Evolutionary conservation across 2,888 invertebrate species (phyloP).

Genomic region (Hypomecis punctinalis): DNA sequence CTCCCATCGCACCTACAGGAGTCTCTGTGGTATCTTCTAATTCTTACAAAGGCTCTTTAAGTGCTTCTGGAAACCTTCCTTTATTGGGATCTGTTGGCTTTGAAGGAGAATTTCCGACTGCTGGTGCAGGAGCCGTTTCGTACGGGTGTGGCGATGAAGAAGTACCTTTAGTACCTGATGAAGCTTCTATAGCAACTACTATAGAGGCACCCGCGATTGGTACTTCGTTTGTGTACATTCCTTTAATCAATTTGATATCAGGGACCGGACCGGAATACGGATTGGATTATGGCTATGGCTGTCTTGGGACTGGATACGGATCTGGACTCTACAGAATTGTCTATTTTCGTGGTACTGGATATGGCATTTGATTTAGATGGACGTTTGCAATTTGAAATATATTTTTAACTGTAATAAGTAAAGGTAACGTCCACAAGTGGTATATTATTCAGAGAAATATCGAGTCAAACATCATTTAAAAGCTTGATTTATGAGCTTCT

Average conservation of each 20-base stretch:
- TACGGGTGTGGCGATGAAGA: conserved; percentile 46
- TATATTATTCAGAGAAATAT: too few relatives aligned
- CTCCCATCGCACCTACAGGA: conserved; percentile 44
- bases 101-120: conserved; percentile 41
- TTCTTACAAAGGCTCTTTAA: conserved; percentile 49
- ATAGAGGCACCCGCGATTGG: conserved; percentile 5
- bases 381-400: conserved; percentile 1
- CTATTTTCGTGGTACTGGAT: conserved; percentile 10
- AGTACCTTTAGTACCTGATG: conserved; percentile 43
- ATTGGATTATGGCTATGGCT: conserved; percentile 18
- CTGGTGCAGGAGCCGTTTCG: conserved; percentile 46
- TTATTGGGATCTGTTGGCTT: conserved; percentile 45
- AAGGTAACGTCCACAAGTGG: too few relatives aligned
- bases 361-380: conserved; percentile 3
- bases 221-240: not conserved
- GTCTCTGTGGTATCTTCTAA: conserved; percentile 50
- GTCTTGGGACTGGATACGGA: conserved; percentile 18
- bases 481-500: too few relatives aligned
- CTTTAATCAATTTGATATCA: too few relatives aligned
- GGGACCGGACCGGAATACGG: conserved; percentile 11
- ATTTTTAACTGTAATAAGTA: not conserved
- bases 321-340: not conserved
- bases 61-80: conserved; percentile 42
- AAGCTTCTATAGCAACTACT: conserved; percentile 44
- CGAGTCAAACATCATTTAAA: too few relatives aligned